Conservation (phyloP, 2,888 invertebrate genomes). For the Andrena minutula region DNA sequence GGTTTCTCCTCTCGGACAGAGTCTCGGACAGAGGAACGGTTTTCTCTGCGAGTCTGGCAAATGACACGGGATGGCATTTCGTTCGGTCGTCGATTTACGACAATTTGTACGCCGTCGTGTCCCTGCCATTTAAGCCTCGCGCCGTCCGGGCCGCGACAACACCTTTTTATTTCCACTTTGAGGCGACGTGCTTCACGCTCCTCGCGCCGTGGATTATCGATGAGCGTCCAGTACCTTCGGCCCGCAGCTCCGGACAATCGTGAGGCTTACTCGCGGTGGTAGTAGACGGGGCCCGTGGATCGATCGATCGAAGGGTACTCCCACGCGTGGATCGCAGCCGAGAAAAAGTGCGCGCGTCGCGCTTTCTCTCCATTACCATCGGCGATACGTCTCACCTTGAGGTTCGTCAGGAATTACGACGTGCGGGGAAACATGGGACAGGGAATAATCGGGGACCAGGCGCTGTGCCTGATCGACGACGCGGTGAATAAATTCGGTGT, state of each 20-base stretch:
- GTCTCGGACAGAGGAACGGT: not conserved
- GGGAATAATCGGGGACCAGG: slow-evolving; percentile 38
- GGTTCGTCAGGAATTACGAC: slow-evolving; percentile 61
- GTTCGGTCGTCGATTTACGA: slow-evolving; percentile 51
- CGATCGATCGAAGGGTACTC: slow-evolving; percentile 56
- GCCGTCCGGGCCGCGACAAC: slow-evolving; percentile 34
- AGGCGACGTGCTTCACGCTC: slow-evolving; percentile 22
- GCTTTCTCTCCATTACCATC: slow-evolving; percentile 72
- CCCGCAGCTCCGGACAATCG: slow-evolving; percentile 37
- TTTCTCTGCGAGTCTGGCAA: not conserved
- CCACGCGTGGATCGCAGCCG: slow-evolving; percentile 57
- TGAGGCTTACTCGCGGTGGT: slow-evolving; percentile 21
- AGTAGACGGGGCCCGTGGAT: slow-evolving; percentile 20
- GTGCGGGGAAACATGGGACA: slow-evolving; percentile 52
- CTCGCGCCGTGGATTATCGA: slow-evolving; percentile 49
- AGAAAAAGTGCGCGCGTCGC: slow-evolving; percentile 52
- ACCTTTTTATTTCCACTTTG: slow-evolving; percentile 9
- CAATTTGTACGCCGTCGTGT: slow-evolving; percentile 51
- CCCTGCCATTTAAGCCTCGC: slow-evolving; percentile 42
- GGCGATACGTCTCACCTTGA: slow-evolving; percentile 58
- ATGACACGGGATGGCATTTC: slow-evolving; percentile 24
- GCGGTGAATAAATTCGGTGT: slow-evolving; percentile 62
- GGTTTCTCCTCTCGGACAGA: slow-evolving; percentile 12
- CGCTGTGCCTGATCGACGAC: slow-evolving; percentile 53
- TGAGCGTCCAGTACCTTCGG: slow-evolving; percentile 31